Evolutionary conservation across 1,140 invertebrate species (phyloP), one percentile per base, ranked within the genome.

Genomic region (Paraescarpia echinospica): DNA sequence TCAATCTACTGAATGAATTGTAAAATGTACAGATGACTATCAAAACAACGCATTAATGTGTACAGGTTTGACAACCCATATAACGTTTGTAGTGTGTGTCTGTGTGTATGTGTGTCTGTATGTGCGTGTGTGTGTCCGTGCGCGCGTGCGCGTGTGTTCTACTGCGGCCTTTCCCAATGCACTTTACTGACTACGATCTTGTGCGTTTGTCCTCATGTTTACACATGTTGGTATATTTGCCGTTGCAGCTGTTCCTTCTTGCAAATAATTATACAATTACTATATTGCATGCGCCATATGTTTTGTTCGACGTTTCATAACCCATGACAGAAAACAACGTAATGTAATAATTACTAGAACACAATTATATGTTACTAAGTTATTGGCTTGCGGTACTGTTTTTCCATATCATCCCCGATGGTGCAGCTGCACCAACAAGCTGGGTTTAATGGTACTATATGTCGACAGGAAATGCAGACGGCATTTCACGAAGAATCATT

Each of bases 401-500:
- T 2, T 77, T 77, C 22, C 22, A 6, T 77, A 27, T 4, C 59
- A 77, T 31, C 4, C 14, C 14, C 59, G 27, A 77, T 2, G 59
- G 59, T 27, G 27, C 59, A 14, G 59, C 59, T 31, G 59, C 59
- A 77, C 22, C 59, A 27, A 77, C 59, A 77, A 77, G 59, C 22
- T 77, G 27, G 18, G 59, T 77, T 77, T 18, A 1, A 0, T 77
- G 8, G 22, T 77, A 14, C 59, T 22, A 2, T 18, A 77, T 27
- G 22, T 18, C 59, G 92, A 31, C 92, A 94, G 94, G 94, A 94
- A 93, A 77, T 94, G n/a, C 89, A 92, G 18, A 33, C 89, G 33
- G 94, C 92, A 2, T 94, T 94, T 77, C 91, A 94, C 35, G 35
- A 91, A n/a, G 95, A 95, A 89, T 92, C 94, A 1, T 0, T 27